Evolutionary conservation across 2,888 invertebrate genomes (phyloP), one percentile per base, ranked within the genome.

Genomic region (Leptinotarsa tumamoca): DNA sequence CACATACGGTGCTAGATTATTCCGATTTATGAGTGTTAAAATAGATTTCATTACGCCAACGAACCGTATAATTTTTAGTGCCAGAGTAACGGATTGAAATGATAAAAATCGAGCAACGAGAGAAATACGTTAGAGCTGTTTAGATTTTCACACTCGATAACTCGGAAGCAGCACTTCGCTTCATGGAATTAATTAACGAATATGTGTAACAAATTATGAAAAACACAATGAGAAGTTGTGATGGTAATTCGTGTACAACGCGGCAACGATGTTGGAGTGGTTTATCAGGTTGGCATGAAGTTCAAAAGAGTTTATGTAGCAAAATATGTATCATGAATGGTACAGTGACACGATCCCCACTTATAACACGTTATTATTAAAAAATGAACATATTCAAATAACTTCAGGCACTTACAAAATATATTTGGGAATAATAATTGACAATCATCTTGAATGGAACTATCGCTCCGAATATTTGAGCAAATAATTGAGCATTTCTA

Each of bases 111-210:
- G 68, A 73, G 76, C 68, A 78, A 78, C 68, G 68, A 68, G 71
- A 77, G 75, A 75, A 78, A 75, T 78, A 78, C 75, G 73, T 74
- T 75, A 74, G 68, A 74, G 73, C 72, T 74, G 76, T 78, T 75
- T 75, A 78, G 79, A 79, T 79, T 80, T 79, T 78, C 77, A 80
- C 77, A 79, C 76, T 71, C 72, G 80, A 80, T 80, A 79, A 80
- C 79, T 78, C 76, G 50, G 76, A 79, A 79, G 80, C 78, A 80
- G 80, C 79, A 82, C 77, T 80, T 76, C 73, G 77, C 75, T 72
- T 75, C 77, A 78, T 78, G 71, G 77, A 81, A 78, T 80, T 81
- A 80, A 83, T 82, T 83, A 82, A 78, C 79, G 80, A 81, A 82
- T 82, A 80, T 77, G 71, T 80, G 80, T 80, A 82, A 83, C 79